Conservation (phyloP, 2,113 vertebrate species). For the Chascanopsetta lugubris region DNA sequence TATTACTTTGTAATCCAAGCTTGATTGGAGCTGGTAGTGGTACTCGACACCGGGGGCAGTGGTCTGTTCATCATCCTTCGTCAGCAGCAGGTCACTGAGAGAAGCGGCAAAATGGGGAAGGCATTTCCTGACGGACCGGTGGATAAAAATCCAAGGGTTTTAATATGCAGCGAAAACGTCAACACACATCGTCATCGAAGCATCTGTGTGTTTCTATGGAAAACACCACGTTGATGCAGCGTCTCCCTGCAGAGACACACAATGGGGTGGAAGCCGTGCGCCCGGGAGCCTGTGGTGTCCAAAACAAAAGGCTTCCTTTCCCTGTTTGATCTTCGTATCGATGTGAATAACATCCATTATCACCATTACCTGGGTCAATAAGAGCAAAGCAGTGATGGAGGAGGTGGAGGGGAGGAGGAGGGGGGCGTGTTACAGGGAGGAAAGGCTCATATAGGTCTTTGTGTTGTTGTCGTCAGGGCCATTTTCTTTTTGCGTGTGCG, state of each 20-base stretch:
- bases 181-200: neutral
- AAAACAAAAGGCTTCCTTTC: constrained; percentile 62
- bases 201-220: constrained; percentile 8
- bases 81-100: neutral
- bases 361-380: constrained; percentile 79
- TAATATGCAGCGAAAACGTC: neutral
- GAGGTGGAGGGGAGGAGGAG: constrained; percentile 1
- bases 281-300: constrained; percentile 43
- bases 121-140: neutral
- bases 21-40: too few species aligned
- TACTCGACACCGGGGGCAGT: neutral
- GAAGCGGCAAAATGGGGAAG: neutral
- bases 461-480: constrained; percentile 53
- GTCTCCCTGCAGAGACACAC: constrained; percentile 25
- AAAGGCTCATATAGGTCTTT: constrained; percentile 52
- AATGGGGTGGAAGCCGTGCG: constrained; percentile 49
- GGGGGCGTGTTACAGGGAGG: constrained; percentile 30
- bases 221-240: constrained; percentile 10
- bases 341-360: constrained; percentile 74
- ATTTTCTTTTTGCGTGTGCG: constrained; percentile 25
- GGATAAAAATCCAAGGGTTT: neutral
- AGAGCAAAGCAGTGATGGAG: constrained; percentile 24
- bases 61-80: neutral
- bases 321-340: constrained; percentile 66
- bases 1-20: too few species aligned